These are phyloP conservation scores for Escarpia spicata DNA, from an alignment of 2,888 invertebrate genomes.

Conservation along the genomic window DNA sequence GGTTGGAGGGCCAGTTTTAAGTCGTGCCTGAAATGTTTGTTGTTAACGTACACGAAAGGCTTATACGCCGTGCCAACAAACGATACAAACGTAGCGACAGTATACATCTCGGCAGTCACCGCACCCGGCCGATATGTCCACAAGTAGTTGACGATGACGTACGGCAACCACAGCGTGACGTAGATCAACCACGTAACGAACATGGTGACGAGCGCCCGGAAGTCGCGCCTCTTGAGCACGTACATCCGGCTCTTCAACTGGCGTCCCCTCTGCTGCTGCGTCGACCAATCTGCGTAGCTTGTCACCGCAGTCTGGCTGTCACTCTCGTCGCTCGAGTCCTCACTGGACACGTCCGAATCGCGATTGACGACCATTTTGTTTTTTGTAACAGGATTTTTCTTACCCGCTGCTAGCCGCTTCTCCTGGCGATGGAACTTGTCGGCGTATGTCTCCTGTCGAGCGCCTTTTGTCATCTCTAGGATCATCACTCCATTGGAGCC, in stretches of 20 bases:
- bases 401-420: constrained; percentile 13
- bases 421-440: constrained; percentile 46
- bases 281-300: background rate
- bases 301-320: constrained; percentile 26
- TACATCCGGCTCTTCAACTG: background rate
- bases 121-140: constrained; percentile 30
- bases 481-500: constrained; percentile 42
- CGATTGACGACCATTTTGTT: constrained; percentile 42
- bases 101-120: background rate
- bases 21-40: constrained; percentile 20
- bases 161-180: constrained; percentile 47
- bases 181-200: constrained; percentile 36
- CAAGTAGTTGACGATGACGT: constrained; percentile 44
- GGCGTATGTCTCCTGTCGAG: constrained; percentile 45
- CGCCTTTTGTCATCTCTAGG: constrained; percentile 43
- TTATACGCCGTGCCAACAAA: constrained; percentile 17
- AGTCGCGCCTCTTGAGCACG: constrained; percentile 39
- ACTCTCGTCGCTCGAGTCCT: constrained; percentile 40
- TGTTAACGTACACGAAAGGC: constrained; percentile 23
- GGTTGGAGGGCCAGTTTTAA: background rate
- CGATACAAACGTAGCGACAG: background rate
- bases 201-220: constrained; percentile 33
- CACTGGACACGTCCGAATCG: constrained; percentile 28
- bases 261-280: background rate
- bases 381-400: constrained; percentile 35